phyloP scores from a whole-genome alignment of 1,140 invertebrate species.

The Hestina assimilis region DNA sequence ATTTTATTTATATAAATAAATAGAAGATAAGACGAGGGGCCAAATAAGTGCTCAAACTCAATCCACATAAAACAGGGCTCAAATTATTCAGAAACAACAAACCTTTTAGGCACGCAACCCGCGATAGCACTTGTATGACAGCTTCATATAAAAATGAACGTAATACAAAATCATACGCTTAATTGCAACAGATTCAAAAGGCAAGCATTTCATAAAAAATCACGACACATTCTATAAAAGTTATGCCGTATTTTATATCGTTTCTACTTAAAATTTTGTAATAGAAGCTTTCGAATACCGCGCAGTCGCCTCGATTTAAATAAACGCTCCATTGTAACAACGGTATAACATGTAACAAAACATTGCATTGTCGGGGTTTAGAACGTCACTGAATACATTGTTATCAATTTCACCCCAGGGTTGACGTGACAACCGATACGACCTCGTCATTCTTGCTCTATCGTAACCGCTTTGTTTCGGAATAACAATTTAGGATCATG shows the following conservation, averaged over 20 bases:
- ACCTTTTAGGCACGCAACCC: too few relatives aligned
- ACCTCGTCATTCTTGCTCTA: conserved; percentile 12
- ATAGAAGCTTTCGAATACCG: background rate
- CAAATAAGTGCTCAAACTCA: too few relatives aligned
- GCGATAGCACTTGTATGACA: too few relatives aligned
- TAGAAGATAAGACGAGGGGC: too few relatives aligned
- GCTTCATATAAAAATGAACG: too few relatives aligned
- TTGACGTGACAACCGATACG: conserved; percentile 11
- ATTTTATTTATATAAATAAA: too few relatives aligned
- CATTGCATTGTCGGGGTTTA: conserved; percentile 1
- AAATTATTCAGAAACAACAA: too few relatives aligned
- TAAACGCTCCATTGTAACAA: background rate
- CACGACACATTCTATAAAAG: background rate
- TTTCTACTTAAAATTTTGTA: background rate
- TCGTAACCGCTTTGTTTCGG: conserved; percentile 10
- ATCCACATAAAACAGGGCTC: too few relatives aligned
- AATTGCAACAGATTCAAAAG: too few relatives aligned
- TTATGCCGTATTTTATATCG: background rate
- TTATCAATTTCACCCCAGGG: conserved; percentile 14
- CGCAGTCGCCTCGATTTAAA: background rate
- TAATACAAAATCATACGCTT: too few relatives aligned
- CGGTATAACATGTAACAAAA: conserved; percentile 1
- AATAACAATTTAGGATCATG: too few relatives aligned
- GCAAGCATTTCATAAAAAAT: too few relatives aligned
- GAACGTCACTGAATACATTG: conserved; percentile 2